Base-by-base conservation (phyloP, 2,888 invertebrate genomes). In the Drosophila peninsularis region DNA sequence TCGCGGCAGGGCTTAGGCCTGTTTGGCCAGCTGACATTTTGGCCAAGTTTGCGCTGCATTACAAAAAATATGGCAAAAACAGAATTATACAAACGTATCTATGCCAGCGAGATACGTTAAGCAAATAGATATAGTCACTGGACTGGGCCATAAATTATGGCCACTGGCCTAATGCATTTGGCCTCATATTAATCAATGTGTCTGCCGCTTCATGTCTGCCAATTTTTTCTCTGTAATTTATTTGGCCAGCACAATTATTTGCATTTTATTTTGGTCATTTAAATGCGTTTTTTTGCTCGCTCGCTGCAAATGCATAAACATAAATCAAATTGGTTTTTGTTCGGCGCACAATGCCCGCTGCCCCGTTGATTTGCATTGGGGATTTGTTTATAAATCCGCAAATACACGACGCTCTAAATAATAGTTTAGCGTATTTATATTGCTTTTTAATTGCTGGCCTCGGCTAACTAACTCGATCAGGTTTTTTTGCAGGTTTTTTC, bases 141-240 rank as follows among this genome's bases (percentile, higher is more conserved):
- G 11, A 30, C 14, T 52, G 58, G 64, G 52, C 70, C 75, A 73
- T 85, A 89, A 85, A 89, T 85, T 87, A 89, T 78, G 56, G 54
- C 56, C 27, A 24, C 57, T 79, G 75, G 82, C 85, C 85, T 85
- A 85, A 85, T 89, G 85, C 78, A 87, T 87, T 89, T 87, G 89
- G 74, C 85, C 85, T 84, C 85, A 70, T 71, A 85, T 85, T 85
- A 87, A 85, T 85, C 85, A 85, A 89, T 80, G 78, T 80, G 75
- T 77, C 73, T 72, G 55, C 74, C 63, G 56, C 55, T 70, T 61
- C 55, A 65, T 82, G 61, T 71, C 63, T 69, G 65, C 63, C 54
- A 61, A 57, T 78, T 73, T 71, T 41, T 11, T 41, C 75, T 69
- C 63, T 80, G 75, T 71, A 78, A 83, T 83, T 83, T 85, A 83